phyloP scores from a whole-genome alignment of 2,888 invertebrate genomes.

The Oligia latruncula region DNA sequence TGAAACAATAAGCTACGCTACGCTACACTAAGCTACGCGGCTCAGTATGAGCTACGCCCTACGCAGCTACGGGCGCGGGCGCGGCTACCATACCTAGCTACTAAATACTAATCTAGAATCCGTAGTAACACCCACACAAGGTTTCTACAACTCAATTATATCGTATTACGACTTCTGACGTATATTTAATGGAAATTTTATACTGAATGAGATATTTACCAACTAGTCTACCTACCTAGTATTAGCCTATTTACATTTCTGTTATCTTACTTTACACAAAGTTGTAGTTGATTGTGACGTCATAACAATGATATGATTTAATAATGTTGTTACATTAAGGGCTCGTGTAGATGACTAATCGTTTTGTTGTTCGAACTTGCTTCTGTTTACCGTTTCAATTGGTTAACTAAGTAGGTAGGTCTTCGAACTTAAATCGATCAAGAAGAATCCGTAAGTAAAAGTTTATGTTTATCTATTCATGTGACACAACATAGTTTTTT shows the following conservation, averaged over 20 bases:
- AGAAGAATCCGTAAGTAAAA: too few relatives aligned
- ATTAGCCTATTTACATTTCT: slow-evolving; percentile 38
- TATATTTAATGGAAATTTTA: slow-evolving; percentile 41
- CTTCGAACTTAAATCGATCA: too few relatives aligned
- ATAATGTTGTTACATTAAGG: slow-evolving; percentile 15
- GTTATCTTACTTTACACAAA: slow-evolving; percentile 43
- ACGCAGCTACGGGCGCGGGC: slow-evolving; percentile 19
- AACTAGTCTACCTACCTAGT: slow-evolving; percentile 16
- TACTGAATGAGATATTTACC: slow-evolving; percentile 35
- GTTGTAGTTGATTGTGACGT: slow-evolving; percentile 37
- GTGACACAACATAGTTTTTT: not conserved
- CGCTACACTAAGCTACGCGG: slow-evolving; percentile 28
- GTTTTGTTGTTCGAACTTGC: slow-evolving; percentile 22
- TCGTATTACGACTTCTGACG: slow-evolving; percentile 31
- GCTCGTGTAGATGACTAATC: slow-evolving; percentile 27
- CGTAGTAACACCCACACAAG: slow-evolving; percentile 39
- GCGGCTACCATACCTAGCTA: not conserved
- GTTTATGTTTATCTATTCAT: not conserved
- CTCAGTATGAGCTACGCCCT: slow-evolving; percentile 35
- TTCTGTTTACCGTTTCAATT: slow-evolving; percentile 1
- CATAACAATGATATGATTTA: slow-evolving; percentile 28
- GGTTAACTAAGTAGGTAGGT: not conserved
- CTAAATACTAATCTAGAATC: not conserved
- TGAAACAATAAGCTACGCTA: slow-evolving; percentile 10
- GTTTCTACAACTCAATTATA: slow-evolving; percentile 38